phyloP scores from a whole-genome alignment of 1,140 invertebrate genomes.

The Callitettix versicolor region DNA sequence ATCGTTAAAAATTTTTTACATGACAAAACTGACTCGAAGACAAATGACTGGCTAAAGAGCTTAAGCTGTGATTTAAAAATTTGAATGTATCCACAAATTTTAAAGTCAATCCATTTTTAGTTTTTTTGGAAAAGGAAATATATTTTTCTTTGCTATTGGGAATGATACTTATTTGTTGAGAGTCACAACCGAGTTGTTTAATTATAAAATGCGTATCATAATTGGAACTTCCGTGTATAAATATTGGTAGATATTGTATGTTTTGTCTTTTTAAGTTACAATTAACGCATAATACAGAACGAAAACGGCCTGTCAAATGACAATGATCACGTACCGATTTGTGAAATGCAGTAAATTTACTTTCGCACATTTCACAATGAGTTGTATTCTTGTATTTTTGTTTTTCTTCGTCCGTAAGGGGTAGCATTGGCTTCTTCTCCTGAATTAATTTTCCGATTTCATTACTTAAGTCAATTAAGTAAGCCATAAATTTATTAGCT shows the following conservation, averaged over 20 bases:
- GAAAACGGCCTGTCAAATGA: conserved; percentile 7
- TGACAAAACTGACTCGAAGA: background rate
- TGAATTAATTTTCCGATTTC: background rate
- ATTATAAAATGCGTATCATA: conserved; percentile 15
- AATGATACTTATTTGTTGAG: conserved; percentile 4
- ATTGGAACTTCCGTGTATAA: conserved; percentile 6
- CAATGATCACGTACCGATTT: conserved; percentile 3
- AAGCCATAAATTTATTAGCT: conserved; percentile 1
- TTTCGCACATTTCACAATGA: conserved; percentile 8
- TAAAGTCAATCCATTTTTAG: background rate
- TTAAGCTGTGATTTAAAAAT: conserved; percentile 2
- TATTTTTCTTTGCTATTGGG: conserved; percentile 13
- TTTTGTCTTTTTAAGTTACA: conserved; percentile 10
- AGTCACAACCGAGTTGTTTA: conserved; percentile 8
- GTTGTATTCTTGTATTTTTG: background rate
- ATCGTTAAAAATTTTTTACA: conserved; percentile 7
- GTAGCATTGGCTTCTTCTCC: background rate
- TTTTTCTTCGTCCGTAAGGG: conserved; percentile 2
- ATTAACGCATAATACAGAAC: background rate
- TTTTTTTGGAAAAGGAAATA: conserved; percentile 10
- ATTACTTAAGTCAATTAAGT: background rate
- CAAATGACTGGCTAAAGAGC: conserved; percentile 8
- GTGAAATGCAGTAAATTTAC: background rate
- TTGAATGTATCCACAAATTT: conserved; percentile 12
- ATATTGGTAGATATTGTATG: conserved; percentile 1